Conservation (phyloP, 2,888 invertebrate species). For the Parascotia fuliginaria region DNA sequence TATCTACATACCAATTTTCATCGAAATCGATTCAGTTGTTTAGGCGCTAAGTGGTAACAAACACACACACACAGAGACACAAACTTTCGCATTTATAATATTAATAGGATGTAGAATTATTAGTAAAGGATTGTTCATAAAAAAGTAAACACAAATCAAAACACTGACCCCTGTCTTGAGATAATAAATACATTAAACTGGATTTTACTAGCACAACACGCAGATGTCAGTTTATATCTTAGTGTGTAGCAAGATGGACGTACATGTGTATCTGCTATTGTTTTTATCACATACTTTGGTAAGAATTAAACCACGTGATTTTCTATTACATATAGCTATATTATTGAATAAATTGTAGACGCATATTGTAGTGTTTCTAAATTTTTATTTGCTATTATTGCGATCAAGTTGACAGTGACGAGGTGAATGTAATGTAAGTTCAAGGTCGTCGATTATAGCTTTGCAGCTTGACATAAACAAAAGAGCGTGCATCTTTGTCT, state of each 20-base stretch:
- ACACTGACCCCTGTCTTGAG: not conserved
- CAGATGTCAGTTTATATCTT: slow-evolving; percentile 37
- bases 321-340: slow-evolving; percentile 16
- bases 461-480: too few species aligned
- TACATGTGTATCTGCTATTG: slow-evolving; percentile 36
- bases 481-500: too few species aligned
- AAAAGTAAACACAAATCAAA: not conserved
- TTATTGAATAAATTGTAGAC: not conserved
- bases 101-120: too few species aligned
- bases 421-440: not conserved
- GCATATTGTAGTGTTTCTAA: not conserved
- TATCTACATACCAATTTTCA: too few species aligned
- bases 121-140: not conserved
- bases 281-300: slow-evolving; percentile 53
- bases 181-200: not conserved
- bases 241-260: slow-evolving; percentile 53
- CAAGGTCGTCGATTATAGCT: too few species aligned
- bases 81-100: too few species aligned
- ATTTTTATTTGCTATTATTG: not conserved
- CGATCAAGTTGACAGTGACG: not conserved
- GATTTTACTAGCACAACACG: slow-evolving; percentile 1
- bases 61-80: too few species aligned
- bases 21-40: too few species aligned
- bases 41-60: too few species aligned
- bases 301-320: slow-evolving; percentile 50